Conservation (phyloP, 2,113 vertebrate genomes). For the Seriola rivoliana region DNA sequence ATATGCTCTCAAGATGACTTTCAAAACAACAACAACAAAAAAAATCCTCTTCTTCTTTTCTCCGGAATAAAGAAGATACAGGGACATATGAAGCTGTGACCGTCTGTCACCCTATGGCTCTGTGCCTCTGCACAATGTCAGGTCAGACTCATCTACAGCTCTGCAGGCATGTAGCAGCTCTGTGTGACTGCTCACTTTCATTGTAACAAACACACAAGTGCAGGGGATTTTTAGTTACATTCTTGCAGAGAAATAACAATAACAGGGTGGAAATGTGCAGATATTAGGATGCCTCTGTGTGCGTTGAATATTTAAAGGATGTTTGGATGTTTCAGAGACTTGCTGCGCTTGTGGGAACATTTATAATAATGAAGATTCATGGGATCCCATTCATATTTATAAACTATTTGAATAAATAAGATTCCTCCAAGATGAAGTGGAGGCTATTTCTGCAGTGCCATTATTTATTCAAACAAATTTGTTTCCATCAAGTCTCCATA, state of each 20-base stretch:
- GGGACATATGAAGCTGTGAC: background rate
- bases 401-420: background rate
- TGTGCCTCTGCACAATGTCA: background rate
- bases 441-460: background rate
- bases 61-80: background rate
- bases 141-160: background rate
- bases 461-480: background rate
- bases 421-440: background rate
- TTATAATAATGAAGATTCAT: background rate
- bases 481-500: background rate
- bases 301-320: background rate
- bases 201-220: background rate
- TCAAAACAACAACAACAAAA: background rate
- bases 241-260: background rate
- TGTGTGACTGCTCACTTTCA: constrained; percentile 14
- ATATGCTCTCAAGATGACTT: background rate
- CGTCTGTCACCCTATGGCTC: too few species aligned
- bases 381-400: background rate
- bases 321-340: background rate
- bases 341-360: background rate
- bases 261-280: background rate
- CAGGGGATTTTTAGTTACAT: background rate
- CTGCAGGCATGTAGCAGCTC: constrained; percentile 12
- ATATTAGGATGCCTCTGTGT: background rate
- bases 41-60: background rate